Evolutionary conservation across 2,797 vertebrate genomes (phyloP).

Genomic region (Limnodromus scolopaceus): DNA sequence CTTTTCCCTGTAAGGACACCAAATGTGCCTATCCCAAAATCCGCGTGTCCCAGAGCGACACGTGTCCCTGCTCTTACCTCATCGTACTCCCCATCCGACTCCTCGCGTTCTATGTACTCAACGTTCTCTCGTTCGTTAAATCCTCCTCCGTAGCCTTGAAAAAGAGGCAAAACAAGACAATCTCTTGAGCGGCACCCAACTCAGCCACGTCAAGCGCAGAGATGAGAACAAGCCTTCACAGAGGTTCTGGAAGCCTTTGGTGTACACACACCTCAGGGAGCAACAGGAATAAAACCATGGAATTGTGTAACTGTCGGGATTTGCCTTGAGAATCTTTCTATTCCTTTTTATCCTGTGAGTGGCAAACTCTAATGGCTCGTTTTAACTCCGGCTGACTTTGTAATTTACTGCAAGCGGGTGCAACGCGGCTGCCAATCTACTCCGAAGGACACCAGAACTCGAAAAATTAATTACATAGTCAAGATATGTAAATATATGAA

Average conservation of each 20-base stretch:
- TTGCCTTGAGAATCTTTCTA: not conserved
- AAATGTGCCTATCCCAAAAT: not conserved
- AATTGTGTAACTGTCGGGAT: not conserved
- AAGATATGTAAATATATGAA: not conserved
- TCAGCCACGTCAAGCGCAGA: not conserved
- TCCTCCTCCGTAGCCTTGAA: slow-evolving; percentile 93
- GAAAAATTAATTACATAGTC: not conserved
- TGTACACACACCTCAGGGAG: not conserved
- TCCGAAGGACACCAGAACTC: not conserved
- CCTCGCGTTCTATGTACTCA: slow-evolving; percentile 97
- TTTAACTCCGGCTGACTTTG: not conserved
- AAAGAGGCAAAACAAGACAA: not conserved
- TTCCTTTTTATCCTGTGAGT: rapidly evolving
- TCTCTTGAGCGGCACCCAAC: not conserved
- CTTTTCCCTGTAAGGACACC: not conserved
- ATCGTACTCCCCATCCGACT: slow-evolving; percentile 98
- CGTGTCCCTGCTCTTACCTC: slow-evolving; percentile 80
- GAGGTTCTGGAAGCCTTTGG: not conserved
- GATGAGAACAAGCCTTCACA: not conserved
- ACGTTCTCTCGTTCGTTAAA: slow-evolving; percentile 98
- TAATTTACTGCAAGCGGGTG: rapidly evolving
- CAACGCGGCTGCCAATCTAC: rapidly evolving
- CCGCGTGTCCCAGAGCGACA: rapidly evolving
- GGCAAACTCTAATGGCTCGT: not conserved
- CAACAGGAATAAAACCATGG: not conserved